Conservation (phyloP, 1,140 invertebrate genomes). For the Drosophila sproati region DNA sequence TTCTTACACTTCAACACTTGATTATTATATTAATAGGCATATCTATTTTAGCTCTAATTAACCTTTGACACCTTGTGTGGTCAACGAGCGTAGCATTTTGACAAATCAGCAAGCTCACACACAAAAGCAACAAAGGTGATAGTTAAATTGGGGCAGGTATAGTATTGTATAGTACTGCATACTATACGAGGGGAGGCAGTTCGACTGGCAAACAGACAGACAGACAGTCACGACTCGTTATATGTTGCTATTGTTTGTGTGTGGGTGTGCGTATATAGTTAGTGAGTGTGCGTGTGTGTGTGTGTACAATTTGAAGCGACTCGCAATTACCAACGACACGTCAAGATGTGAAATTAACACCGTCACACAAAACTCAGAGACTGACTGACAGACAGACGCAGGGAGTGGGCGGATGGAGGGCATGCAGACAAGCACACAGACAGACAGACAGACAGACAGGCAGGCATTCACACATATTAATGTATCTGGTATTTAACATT, state of each 20-base stretch:
- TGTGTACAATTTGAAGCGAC: conserved; percentile 76
- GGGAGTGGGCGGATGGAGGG: conserved; percentile 32
- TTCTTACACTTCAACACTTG: conserved; percentile 71
- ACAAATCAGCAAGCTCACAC: conserved; percentile 67
- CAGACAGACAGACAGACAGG: conserved; percentile 28
- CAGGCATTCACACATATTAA: conserved; percentile 72
- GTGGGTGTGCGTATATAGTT: neutral
- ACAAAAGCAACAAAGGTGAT: conserved; percentile 52
- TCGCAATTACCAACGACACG: conserved; percentile 82
- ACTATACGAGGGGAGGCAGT: conserved; percentile 3
- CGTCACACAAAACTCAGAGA: conserved; percentile 69
- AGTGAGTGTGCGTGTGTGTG: conserved; percentile 14
- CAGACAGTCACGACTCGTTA: conserved; percentile 72
- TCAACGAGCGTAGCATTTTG: conserved; percentile 55
- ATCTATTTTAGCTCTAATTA: conserved; percentile 78
- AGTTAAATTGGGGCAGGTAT: conserved; percentile 35
- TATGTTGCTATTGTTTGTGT: conserved; percentile 26
- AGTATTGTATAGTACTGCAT: neutral
- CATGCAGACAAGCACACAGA: conserved; percentile 48
- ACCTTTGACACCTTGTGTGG: conserved; percentile 65
- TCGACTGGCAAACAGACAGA: conserved; percentile 42
- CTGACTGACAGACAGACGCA: conserved; percentile 24
- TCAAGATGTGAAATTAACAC: conserved; percentile 83
- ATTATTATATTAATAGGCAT: conserved; percentile 79
- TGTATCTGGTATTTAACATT: conserved; percentile 83